Evolutionary conservation across 2,888 invertebrate species (phyloP).

Genomic region (Agrochola lota): DNA sequence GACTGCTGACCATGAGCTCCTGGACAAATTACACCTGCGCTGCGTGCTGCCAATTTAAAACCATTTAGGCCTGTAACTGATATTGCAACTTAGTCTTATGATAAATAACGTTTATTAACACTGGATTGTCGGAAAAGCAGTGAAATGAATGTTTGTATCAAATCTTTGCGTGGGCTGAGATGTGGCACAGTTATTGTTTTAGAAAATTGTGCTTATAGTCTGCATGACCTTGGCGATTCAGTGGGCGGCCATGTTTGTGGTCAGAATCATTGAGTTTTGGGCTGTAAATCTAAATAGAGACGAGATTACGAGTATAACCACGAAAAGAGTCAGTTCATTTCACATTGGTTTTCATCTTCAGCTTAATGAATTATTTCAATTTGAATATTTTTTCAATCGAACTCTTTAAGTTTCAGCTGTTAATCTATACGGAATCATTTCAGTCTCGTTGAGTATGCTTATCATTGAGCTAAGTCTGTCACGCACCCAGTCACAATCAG

Average conservation of each 20-base stretch:
- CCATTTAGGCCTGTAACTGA: conserved; percentile 31
- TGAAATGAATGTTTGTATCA: conserved; percentile 25
- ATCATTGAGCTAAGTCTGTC: conserved; percentile 11
- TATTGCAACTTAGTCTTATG: conserved; percentile 6
- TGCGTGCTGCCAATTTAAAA: conserved; percentile 3
- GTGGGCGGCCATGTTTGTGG: conserved; percentile 29
- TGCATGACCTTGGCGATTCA: conserved; percentile 18
- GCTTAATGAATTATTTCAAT: neutral
- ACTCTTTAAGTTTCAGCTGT: neutral
- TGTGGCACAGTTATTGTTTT: conserved; percentile 48
- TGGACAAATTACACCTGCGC: conserved; percentile 3
- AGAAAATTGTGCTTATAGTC: conserved; percentile 43
- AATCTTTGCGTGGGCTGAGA: conserved; percentile 26
- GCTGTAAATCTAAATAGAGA: conserved; percentile 21
- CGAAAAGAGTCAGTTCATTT: neutral
- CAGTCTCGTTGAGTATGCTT: neutral
- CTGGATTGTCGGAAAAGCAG: conserved; percentile 20
- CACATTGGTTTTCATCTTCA: neutral
- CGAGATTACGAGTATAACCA: neutral
- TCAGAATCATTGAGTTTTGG: neutral
- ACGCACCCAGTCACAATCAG: conserved; percentile 41
- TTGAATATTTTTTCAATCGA: neutral
- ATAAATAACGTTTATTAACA: conserved; percentile 31
- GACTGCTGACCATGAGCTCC: neutral
- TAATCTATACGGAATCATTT: neutral